These are phyloP conservation scores for Sarcophaga rosellei DNA, from an alignment of 2,888 invertebrate species.

Conservation along the genomic window DNA sequence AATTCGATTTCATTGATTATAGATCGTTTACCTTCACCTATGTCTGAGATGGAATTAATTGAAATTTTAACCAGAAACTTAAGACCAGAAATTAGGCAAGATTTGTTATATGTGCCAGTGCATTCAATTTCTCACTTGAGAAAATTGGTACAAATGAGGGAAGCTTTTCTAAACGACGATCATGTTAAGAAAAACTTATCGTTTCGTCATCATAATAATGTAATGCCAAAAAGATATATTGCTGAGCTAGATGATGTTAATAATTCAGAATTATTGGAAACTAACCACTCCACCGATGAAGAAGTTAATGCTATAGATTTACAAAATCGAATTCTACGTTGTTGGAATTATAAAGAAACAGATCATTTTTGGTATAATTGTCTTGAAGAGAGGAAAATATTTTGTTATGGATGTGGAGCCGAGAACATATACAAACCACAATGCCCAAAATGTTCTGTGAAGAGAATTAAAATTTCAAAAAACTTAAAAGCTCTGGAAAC, in stretches of 20 bases:
- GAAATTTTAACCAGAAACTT: neutral
- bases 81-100: constrained; percentile 10
- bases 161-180: constrained; percentile 31
- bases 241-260: neutral
- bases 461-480: constrained; percentile 2
- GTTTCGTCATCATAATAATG: neutral
- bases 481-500: neutral
- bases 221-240: neutral
- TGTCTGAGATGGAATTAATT: constrained; percentile 18
- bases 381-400: constrained; percentile 25
- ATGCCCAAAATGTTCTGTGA: constrained; percentile 22
- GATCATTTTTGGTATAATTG: constrained; percentile 44
- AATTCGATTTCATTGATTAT: constrained; percentile 1
- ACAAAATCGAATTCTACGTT: neutral
- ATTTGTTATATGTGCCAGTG: constrained; percentile 8
- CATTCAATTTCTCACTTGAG: constrained; percentile 16
- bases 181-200: neutral
- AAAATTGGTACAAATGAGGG: no score
- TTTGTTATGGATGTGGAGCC: constrained; percentile 33
- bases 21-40: constrained; percentile 1
- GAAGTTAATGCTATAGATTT: neutral
- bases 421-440: constrained; percentile 34
- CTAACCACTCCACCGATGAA: neutral
- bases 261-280: neutral
- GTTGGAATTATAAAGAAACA: neutral